Conservation (phyloP, 2,797 vertebrate species). For the Oreonectes daqikongensis region DNA sequence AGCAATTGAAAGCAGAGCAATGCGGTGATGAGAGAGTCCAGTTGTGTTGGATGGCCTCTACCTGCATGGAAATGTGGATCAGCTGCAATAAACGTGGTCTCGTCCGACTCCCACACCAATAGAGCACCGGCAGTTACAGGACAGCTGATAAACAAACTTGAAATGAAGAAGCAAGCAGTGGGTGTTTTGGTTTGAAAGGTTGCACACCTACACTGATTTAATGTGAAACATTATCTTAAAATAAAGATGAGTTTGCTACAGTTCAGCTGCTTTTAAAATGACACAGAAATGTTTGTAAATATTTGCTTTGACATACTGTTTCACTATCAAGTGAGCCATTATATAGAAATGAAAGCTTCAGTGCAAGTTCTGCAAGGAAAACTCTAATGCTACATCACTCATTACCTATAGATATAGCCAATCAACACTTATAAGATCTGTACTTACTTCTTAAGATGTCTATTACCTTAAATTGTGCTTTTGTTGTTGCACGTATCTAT, state of each 20-base stretch:
- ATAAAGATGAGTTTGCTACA: not conserved
- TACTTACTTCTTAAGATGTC: too few species aligned
- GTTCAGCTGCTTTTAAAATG: too few species aligned
- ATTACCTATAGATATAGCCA: too few species aligned
- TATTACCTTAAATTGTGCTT: not conserved
- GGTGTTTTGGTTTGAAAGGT: not conserved
- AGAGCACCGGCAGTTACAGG: not conserved
- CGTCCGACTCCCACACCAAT: not conserved
- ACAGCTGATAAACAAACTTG: not conserved
- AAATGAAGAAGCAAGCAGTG: not conserved
- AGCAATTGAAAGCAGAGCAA: slow-evolving; percentile 44
- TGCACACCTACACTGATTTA: not conserved
- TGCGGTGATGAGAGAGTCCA: not conserved
- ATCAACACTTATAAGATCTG: too few species aligned
- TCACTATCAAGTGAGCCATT: too few species aligned
- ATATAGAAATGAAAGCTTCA: too few species aligned
- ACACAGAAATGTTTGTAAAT: too few species aligned
- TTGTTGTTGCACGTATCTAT: slow-evolving; percentile 27
- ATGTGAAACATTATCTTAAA: not conserved
- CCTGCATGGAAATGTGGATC: not conserved
- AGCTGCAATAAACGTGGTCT: not conserved
- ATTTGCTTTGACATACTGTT: not conserved
- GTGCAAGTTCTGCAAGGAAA: too few species aligned
- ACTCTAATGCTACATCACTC: too few species aligned
- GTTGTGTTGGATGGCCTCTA: not conserved